Conservation (phyloP, 2,113 vertebrate genomes). For the Carassius gibelio region DNA sequence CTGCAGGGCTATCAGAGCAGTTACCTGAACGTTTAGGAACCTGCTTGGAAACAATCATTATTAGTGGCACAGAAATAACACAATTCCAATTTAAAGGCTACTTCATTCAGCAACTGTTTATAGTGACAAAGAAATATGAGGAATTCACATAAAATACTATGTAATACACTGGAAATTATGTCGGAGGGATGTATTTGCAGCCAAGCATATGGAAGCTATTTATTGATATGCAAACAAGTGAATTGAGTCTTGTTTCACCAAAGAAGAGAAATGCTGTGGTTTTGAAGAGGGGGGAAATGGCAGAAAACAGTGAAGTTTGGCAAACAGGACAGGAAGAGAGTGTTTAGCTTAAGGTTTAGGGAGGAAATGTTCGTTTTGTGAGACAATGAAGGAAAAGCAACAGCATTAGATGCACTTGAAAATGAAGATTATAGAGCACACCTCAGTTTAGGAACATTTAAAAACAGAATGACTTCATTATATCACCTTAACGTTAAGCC, state of each 20-base stretch:
- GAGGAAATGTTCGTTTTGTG: not conserved
- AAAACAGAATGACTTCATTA: not conserved
- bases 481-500: too few species aligned
- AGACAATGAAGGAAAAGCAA: not conserved
- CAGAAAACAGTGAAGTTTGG: conserved; percentile 22
- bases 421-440: not conserved
- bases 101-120: conserved; percentile 5
- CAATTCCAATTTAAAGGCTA: not conserved
- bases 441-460: not conserved
- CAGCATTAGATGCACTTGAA: not conserved
- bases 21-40: too few species aligned
- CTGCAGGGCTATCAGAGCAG: too few species aligned
- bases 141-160: conserved; percentile 22
- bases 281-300: conserved; percentile 12
- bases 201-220: conserved; percentile 53
- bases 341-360: conserved; percentile 43
- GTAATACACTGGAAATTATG: conserved; percentile 23
- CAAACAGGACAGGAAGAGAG: conserved; percentile 31
- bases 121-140: conserved; percentile 7
- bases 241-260: conserved; percentile 44
- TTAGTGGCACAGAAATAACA: not conserved
- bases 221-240: conserved; percentile 50
- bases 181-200: conserved; percentile 34
- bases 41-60: too few species aligned
- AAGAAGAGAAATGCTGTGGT: conserved; percentile 49